These are phyloP conservation scores for Caenorhabditis remanei DNA, from an alignment of 1,140 invertebrate genomes.

Conservation along the genomic window DNA sequence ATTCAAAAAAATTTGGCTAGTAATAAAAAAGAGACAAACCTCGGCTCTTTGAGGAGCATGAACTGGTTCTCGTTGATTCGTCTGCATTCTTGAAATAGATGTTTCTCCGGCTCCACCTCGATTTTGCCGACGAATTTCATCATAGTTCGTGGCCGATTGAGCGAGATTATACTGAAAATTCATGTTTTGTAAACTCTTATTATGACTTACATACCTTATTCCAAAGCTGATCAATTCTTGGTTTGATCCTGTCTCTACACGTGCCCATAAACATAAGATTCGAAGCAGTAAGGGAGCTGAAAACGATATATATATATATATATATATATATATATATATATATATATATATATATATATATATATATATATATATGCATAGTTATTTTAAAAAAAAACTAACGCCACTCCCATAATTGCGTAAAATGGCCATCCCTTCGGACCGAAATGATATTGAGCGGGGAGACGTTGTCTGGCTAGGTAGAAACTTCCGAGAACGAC, in stretches of 20 bases:
- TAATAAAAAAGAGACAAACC: neutral
- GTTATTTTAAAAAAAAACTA: neutral
- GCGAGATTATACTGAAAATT: constrained; percentile 9
- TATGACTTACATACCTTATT: constrained; percentile 5
- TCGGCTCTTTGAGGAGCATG: neutral
- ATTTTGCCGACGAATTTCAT: constrained; percentile 48
- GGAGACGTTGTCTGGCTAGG: constrained; percentile 50
- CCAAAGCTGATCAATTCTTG: constrained; percentile 58
- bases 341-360: no score
- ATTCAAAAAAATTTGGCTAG: neutral
- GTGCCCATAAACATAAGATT: constrained; percentile 59
- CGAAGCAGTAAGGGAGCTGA: constrained; percentile 53
- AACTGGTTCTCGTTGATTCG: neutral
- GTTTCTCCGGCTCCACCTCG: neutral
- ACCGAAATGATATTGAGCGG: constrained; percentile 61
- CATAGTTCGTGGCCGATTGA: constrained; percentile 33
- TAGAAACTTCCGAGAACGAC: constrained; percentile 54
- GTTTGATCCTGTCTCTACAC: constrained; percentile 53
- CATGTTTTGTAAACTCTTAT: neutral
- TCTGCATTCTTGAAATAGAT: neutral
- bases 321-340: no score
- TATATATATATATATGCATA: no score
- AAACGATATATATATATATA: no score
- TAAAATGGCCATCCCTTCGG: constrained; percentile 65
- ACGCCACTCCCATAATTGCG: constrained; percentile 57